A percentile compares a stretch with the other conserved stretches of the same genome.
phyloP scores from a whole-genome alignment of 2,113 vertebrate genomes.

The Neogale vison region DNA sequence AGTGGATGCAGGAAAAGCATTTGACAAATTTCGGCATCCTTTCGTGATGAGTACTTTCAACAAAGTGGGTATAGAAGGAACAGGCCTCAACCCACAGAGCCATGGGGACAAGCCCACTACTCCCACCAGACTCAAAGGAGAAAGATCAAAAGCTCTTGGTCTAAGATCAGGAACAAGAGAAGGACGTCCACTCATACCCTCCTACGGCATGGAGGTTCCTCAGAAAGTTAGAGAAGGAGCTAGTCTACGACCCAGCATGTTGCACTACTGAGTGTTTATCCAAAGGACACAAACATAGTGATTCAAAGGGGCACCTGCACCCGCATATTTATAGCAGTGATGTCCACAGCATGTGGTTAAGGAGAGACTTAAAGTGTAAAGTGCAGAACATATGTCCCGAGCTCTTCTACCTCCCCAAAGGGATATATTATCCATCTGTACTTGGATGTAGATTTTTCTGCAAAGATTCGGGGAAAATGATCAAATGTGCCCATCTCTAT shows the following conservation, averaged over 20 bases:
- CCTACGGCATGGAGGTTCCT: background rate
- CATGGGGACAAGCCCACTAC: background rate
- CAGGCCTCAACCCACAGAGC: background rate
- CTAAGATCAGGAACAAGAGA: background rate
- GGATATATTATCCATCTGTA: background rate
- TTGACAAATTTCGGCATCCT: background rate
- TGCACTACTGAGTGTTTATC: background rate
- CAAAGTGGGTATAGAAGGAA: background rate
- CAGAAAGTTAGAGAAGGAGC: background rate
- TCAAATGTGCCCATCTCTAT: rapidly evolving
- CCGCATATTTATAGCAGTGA: background rate
- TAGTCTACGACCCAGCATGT: background rate
- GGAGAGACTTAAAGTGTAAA: background rate
- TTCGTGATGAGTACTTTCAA: background rate
- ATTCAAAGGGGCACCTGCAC: background rate
- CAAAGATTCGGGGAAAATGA: background rate
- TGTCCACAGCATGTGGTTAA: background rate
- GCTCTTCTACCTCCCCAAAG: background rate
- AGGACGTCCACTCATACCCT: background rate
- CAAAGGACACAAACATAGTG: background rate
- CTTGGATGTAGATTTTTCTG: background rate
- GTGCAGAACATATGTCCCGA: background rate
- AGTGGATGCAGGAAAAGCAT: background rate
- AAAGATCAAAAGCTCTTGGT: background rate
- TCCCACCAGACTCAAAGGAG: background rate